Conservation (phyloP, 2,113 vertebrate species). For the Pimephales promelas region DNA sequence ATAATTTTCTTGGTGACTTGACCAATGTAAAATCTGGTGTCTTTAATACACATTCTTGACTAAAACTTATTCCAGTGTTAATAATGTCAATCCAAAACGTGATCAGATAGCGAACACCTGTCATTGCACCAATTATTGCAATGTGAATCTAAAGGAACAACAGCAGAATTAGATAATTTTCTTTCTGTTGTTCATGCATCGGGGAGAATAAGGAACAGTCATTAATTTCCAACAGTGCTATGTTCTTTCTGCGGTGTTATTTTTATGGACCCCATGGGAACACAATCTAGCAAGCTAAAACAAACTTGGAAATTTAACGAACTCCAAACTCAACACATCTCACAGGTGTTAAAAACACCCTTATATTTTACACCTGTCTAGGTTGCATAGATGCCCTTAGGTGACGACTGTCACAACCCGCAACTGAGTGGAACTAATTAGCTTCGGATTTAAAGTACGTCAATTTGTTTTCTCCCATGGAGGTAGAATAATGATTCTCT, state of each 20-base stretch:
- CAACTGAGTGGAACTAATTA: constrained; percentile 43
- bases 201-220: neutral
- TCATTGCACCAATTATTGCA: neutral
- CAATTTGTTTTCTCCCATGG: constrained; percentile 11
- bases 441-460: constrained; percentile 7
- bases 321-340: constrained; percentile 16
- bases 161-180: neutral
- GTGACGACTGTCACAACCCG: constrained; percentile 35
- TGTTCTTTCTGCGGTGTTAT: constrained; percentile 25
- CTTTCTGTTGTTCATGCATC: neutral
- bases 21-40: neutral
- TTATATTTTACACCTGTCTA: constrained; percentile 40
- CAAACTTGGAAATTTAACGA: constrained; percentile 28
- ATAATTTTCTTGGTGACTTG: neutral
- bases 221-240: constrained; percentile 29
- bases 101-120: neutral
- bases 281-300: constrained; percentile 23
- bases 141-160: neutral
- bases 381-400: constrained; percentile 41
- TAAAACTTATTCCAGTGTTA: neutral
- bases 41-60: neutral
- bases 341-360: constrained; percentile 40
- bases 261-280: constrained; percentile 28
- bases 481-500: neutral
- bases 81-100: neutral